These are phyloP conservation scores for Lymantria dispar DNA, from an alignment of 2,888 invertebrate species.

Conservation along the genomic window DNA sequence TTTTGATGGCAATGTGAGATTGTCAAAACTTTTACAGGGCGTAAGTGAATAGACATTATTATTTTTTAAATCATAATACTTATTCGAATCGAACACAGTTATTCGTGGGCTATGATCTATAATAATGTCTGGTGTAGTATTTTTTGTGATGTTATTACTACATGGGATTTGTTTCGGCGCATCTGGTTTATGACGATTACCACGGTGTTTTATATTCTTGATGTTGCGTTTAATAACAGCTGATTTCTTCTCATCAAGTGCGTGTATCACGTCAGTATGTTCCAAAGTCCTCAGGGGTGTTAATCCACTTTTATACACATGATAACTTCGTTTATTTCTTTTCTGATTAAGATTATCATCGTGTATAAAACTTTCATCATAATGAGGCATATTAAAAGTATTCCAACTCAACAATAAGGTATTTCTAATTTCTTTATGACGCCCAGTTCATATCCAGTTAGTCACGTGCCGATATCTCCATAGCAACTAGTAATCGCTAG, in stretches of 20 bases:
- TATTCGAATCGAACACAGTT: constrained; percentile 63
- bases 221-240: constrained; percentile 72
- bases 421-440: constrained; percentile 17
- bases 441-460: constrained; percentile 29
- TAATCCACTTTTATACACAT: constrained; percentile 74
- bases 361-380: constrained; percentile 77
- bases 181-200: constrained; percentile 55
- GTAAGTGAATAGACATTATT: constrained; percentile 61
- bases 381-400: constrained; percentile 64
- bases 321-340: constrained; percentile 76
- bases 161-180: constrained; percentile 34
- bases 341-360: constrained; percentile 76
- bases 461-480: constrained; percentile 45
- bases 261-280: constrained; percentile 57
- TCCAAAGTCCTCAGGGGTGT: constrained; percentile 58
- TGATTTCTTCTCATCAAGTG: constrained; percentile 65
- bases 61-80: constrained; percentile 65
- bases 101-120: constrained; percentile 66
- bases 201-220: constrained; percentile 66
- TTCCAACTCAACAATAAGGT: background rate
- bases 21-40: constrained; percentile 76
- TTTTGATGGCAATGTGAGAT: constrained; percentile 55
- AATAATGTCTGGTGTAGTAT: constrained; percentile 63
- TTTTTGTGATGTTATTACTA: constrained; percentile 37
- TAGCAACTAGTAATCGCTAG: constrained; percentile 44